These are phyloP conservation scores for Petaurus breviceps DNA, from an alignment of 2,113 vertebrate genomes.

Conservation along the genomic window DNA sequence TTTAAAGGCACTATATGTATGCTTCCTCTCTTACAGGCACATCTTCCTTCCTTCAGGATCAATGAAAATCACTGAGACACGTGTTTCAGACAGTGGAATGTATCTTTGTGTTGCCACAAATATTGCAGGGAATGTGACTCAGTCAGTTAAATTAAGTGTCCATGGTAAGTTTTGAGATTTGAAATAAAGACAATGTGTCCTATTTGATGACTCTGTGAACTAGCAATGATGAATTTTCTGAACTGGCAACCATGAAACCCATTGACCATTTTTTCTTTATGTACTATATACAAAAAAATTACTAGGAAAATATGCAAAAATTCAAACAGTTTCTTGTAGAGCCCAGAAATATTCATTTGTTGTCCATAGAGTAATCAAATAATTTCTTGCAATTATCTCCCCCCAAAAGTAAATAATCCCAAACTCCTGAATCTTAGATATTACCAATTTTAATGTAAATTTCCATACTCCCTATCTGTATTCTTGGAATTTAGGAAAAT, in stretches of 20 bases:
- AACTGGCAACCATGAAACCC: background rate
- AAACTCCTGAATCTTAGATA: background rate
- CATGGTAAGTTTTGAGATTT: slow-evolving; percentile 86
- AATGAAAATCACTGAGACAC: slow-evolving; percentile 92
- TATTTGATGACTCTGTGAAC: background rate
- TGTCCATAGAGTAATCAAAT: background rate
- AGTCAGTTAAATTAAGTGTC: slow-evolving; percentile 89
- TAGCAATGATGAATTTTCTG: background rate
- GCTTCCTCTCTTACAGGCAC: slow-evolving; percentile 87
- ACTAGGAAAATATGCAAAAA: background rate
- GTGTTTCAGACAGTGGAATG: slow-evolving; percentile 91
- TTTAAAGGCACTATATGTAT: background rate
- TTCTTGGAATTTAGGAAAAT: background rate
- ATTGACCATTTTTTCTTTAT: background rate
- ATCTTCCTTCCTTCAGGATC: slow-evolving; percentile 93
- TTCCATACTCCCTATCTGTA: background rate
- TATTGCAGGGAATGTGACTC: slow-evolving; percentile 95
- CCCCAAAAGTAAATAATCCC: background rate
- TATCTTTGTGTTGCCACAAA: slow-evolving; percentile 96
- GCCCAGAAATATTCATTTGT: background rate
- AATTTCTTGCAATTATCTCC: background rate
- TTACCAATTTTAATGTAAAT: background rate
- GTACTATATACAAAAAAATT: background rate
- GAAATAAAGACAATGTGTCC: background rate
- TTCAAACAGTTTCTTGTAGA: background rate